Percentiles rank a stretch among this genome's conserved stretches.
These are phyloP conservation scores for Aphaenogaster floridana DNA, from an alignment of 1,140 invertebrate genomes.

Conservation along the genomic window DNA sequence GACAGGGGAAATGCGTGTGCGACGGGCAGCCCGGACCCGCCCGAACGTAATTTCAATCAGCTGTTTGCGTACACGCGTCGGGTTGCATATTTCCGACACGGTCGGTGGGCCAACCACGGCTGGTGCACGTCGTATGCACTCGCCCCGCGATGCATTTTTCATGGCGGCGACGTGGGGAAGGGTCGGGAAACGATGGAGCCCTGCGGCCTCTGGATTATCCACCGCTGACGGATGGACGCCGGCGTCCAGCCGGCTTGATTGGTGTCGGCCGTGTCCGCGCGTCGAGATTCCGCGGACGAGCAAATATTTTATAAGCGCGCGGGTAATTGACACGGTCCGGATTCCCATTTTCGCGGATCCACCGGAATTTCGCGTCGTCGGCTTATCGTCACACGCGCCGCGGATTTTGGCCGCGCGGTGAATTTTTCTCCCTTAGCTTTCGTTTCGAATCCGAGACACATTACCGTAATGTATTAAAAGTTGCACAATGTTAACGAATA, in stretches of 20 bases:
- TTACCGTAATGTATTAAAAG: background rate
- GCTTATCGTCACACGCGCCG: slow-evolving; percentile 49
- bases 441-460: slow-evolving; percentile 6
- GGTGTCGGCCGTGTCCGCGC: slow-evolving; percentile 56
- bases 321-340: slow-evolving; percentile 63
- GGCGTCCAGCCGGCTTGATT: slow-evolving; percentile 59
- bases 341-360: slow-evolving; percentile 56
- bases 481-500: no score
- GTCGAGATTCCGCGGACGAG: slow-evolving; percentile 57
- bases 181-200: slow-evolving; percentile 38
- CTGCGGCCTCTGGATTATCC: slow-evolving; percentile 66
- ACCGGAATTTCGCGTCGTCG: slow-evolving; percentile 51
- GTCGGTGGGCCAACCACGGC: slow-evolving; percentile 29
- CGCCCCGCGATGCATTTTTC: slow-evolving; percentile 66
- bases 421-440: background rate
- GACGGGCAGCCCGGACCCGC: background rate
- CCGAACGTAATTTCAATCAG: slow-evolving; percentile 73
- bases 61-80: slow-evolving; percentile 71
- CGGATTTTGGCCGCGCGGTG: slow-evolving; percentile 7
- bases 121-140: slow-evolving; percentile 42
- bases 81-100: slow-evolving; percentile 54
- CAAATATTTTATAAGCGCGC: slow-evolving; percentile 71
- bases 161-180: slow-evolving; percentile 49
- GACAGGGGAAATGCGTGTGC: background rate
- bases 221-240: slow-evolving; percentile 61